Evolutionary conservation across 2,113 vertebrate genomes (phyloP).

Genomic region (Bos indicus): DNA sequence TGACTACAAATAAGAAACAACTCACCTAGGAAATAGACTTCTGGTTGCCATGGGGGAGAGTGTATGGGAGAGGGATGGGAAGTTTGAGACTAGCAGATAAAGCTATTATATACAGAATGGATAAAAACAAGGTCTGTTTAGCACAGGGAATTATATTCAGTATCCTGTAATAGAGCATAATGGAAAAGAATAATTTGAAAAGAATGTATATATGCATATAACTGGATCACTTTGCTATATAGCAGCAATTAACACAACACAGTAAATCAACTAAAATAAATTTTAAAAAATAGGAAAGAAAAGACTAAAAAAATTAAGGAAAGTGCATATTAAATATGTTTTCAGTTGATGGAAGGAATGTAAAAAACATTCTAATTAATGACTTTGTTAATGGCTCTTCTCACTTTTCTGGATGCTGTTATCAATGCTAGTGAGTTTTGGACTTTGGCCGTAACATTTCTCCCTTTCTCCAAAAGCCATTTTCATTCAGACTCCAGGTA

Average conservation of each 20-base stretch:
- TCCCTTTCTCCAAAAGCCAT: conserved; percentile 12
- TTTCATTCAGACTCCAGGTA: neutral
- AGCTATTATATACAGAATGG: neutral
- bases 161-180: neutral
- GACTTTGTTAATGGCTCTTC: neutral
- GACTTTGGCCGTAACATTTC: neutral
- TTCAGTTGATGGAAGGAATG: neutral
- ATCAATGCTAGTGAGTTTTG: neutral
- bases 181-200: neutral
- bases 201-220: neutral
- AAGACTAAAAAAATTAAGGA: neutral
- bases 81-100: neutral
- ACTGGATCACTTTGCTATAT: neutral
- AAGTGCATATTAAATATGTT: neutral
- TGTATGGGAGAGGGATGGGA: neutral
- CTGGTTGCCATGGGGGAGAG: neutral
- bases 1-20: neutral
- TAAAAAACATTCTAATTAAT: neutral
- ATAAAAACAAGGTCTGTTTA: neutral
- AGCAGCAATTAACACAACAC: neutral
- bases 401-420: neutral
- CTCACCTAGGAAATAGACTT: neutral
- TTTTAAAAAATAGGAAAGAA: neutral
- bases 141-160: neutral
- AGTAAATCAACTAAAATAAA: neutral